Evolutionary conservation across 2,113 vertebrate species (phyloP).

Genomic region (Eptesicus fuscus): DNA sequence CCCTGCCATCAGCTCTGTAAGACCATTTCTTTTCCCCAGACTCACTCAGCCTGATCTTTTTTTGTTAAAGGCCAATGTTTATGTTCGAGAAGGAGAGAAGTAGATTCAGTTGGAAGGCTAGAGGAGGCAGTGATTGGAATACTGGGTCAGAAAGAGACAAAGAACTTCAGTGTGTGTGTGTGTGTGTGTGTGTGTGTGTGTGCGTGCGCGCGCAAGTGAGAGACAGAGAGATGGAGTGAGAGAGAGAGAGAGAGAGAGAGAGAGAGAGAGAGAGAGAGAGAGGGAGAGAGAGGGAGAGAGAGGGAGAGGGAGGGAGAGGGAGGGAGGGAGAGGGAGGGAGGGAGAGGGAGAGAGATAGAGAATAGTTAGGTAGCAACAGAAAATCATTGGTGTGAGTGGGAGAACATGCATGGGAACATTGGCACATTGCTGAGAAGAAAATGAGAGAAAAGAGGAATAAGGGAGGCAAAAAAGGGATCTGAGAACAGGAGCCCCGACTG

Average conservation of each 20-base stretch:
- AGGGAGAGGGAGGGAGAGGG: not conserved
- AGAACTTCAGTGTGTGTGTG: not conserved
- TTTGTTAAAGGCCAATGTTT: not conserved
- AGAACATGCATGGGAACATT: not conserved
- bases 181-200: not conserved
- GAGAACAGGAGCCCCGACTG: not conserved
- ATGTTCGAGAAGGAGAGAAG: not conserved
- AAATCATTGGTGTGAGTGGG: not conserved
- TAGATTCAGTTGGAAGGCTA: not conserved
- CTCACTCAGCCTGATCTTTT: not conserved
- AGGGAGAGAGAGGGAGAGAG: not conserved
- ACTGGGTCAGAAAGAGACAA: not conserved
- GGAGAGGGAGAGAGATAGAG: not conserved
- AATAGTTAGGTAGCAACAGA: not conserved
- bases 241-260: not conserved
- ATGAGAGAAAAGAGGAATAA: not conserved
- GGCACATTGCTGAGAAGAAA: not conserved
- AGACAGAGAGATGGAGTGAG: not conserved
- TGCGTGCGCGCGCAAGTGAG: not conserved
- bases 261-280: not conserved
- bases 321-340: not conserved
- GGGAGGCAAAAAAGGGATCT: not conserved
- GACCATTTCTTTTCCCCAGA: not conserved
- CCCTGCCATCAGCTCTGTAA: not conserved
- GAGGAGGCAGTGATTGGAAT: not conserved